Percentiles rank a stretch among this genome's conserved stretches.
Evolutionary conservation across 2,797 vertebrate species (phyloP).

Genomic region (Garrulus glandarius): DNA sequence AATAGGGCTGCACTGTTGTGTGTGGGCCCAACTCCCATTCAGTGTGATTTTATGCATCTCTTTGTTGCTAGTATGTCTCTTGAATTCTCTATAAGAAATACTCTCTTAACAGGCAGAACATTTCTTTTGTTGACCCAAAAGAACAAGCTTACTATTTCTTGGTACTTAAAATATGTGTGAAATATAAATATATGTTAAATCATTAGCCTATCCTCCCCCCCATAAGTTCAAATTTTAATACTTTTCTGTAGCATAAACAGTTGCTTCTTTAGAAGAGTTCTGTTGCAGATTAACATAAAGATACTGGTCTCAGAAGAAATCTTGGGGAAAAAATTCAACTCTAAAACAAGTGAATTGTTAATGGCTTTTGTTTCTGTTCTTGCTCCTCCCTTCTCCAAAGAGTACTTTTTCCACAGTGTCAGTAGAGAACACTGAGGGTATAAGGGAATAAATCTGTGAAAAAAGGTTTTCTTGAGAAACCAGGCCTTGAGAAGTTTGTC

Average conservation of each 20-base stretch:
- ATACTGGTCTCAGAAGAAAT: background rate
- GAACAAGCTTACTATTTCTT: background rate
- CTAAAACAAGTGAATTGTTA: background rate
- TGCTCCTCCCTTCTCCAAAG: background rate
- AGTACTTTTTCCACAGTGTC: background rate
- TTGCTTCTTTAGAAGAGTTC: background rate
- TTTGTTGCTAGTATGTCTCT: background rate
- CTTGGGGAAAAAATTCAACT: background rate
- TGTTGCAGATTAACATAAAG: background rate
- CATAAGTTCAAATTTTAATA: background rate
- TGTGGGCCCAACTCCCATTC: background rate
- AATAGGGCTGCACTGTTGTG: background rate
- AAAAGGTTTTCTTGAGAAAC: slow-evolving; percentile 69
- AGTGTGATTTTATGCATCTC: background rate
- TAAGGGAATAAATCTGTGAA: background rate
- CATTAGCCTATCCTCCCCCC: background rate
- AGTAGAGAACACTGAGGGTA: background rate
- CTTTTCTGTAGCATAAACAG: background rate
- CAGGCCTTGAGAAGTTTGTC: slow-evolving; percentile 78
- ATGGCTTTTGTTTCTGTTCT: background rate
- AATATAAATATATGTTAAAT: background rate
- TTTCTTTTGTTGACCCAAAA: background rate
- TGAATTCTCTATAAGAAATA: background rate
- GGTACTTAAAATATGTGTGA: background rate
- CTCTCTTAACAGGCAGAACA: background rate